A percentile compares a stretch with the other conserved stretches of the same genome.
These are phyloP conservation scores for Cataglyphis hispanica DNA, from an alignment of 1,140 invertebrate species.

Conservation along the genomic window DNA sequence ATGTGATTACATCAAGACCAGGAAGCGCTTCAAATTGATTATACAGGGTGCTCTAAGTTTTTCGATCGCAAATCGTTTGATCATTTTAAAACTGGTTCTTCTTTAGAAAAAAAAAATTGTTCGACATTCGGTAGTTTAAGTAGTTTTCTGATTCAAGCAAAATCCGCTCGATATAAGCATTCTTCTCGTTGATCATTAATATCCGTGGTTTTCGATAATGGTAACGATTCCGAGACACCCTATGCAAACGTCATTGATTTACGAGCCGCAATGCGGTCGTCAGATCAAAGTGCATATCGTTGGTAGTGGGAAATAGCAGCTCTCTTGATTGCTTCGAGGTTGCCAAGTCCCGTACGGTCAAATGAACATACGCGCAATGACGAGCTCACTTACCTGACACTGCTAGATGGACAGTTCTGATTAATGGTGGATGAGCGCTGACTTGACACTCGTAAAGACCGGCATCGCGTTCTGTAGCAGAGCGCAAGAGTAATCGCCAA, in stretches of 20 bases:
- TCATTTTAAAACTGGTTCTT: not conserved
- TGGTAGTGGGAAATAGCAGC: constrained; percentile 53
- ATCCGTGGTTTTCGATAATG: not conserved
- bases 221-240: not conserved
- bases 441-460: constrained; percentile 94
- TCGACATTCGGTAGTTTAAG: not conserved
- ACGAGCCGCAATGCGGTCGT: constrained; percentile 59
- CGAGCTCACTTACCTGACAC: constrained; percentile 90
- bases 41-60: not conserved
- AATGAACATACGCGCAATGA: constrained; percentile 43
- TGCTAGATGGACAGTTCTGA: constrained; percentile 90
- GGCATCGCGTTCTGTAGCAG: constrained; percentile 91
- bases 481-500: constrained; percentile 92
- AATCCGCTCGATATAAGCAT: not conserved
- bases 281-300: constrained; percentile 69
- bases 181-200: not conserved
- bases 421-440: constrained; percentile 91
- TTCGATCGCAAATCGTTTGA: not conserved
- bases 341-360: constrained; percentile 55
- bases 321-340: constrained; percentile 62
- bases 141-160: not conserved
- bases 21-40: not conserved
- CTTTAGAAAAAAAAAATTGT: not conserved
- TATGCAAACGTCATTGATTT: constrained; percentile 59
- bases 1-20: constrained; percentile 7